phyloP scores from a whole-genome alignment of 2,113 vertebrate genomes.

The Clupea harengus region DNA sequence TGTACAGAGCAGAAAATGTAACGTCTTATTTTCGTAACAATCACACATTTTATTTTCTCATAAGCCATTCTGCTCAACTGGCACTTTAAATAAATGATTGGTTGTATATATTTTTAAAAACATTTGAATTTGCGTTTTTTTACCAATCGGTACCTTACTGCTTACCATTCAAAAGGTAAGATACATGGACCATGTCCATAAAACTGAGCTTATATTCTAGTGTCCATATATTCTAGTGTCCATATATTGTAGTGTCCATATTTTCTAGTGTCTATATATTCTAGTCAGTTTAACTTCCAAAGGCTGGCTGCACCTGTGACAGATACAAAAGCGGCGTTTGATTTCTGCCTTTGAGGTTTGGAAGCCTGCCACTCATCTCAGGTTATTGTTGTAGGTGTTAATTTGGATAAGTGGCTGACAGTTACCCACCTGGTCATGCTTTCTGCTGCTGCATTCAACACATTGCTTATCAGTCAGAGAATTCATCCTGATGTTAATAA shows the following conservation, averaged over 20 bases:
- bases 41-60: neutral
- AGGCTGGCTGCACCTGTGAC: neutral
- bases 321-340: neutral
- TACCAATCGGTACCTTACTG: neutral
- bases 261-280: too few relatives aligned
- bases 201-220: too few relatives aligned
- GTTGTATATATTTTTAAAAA: neutral
- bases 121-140: neutral
- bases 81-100: neutral
- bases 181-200: neutral
- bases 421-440: neutral
- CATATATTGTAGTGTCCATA: too few relatives aligned
- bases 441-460: neutral
- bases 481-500: neutral
- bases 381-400: conserved; percentile 3
- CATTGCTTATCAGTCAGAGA: neutral
- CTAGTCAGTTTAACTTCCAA: neutral
- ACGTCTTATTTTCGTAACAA: neutral
- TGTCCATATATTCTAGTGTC: too few relatives aligned
- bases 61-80: neutral
- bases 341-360: neutral
- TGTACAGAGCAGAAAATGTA: conserved; percentile 6
- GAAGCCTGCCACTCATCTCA: neutral
- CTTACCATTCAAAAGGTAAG: neutral
- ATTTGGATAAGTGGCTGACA: conserved; percentile 11